Base-by-base conservation (phyloP, 2,888 invertebrate genomes). In the Spodoptera littoralis region DNA sequence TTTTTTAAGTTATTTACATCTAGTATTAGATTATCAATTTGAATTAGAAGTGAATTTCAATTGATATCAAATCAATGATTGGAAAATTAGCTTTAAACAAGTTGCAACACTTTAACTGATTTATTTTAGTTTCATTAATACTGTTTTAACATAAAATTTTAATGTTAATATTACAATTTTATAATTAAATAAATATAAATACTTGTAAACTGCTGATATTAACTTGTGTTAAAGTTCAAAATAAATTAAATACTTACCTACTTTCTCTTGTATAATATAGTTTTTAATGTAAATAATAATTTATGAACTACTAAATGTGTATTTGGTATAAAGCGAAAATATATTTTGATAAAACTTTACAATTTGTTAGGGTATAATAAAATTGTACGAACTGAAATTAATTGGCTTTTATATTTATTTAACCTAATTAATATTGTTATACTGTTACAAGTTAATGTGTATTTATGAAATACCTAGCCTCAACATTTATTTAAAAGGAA, bases 271-370 rank as follows among this genome's bases (percentile, higher is more conserved):
- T 18, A 18, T 18, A 18, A 18, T 69, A 80, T 84, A 83, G 83
- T 88, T 85, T 81, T 75, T 79, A 69, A 64, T 88, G 88, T 90
- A 87, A 81, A 88, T 90, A 88, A 84, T 89, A 90, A 92, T 89
- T 91, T 92, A 92, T 92, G 43, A 72, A 82, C 70, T 68, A 58
- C 66, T 59, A 9, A 36, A 36, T 36, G 18, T 18, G 18, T 18
- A 70, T 80, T 69, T 67, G 69, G 60, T 72, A 70, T 73, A 60
- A 65, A 71, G 65, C 54, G 24, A 74, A 79, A 78, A 83, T 88
- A 90, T 92, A 91, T 91, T 90, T 92, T 91, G 81, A 82, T 86
- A 86, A 75, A 81, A 82, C 79, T 89, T 87, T 91, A 90, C 86
- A 76, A 73, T 71, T 83, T 84, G 91, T 92, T 90, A 88, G 73